Conservation (phyloP, 2,888 invertebrate species). For the Drosophila sordidapex region DNA sequence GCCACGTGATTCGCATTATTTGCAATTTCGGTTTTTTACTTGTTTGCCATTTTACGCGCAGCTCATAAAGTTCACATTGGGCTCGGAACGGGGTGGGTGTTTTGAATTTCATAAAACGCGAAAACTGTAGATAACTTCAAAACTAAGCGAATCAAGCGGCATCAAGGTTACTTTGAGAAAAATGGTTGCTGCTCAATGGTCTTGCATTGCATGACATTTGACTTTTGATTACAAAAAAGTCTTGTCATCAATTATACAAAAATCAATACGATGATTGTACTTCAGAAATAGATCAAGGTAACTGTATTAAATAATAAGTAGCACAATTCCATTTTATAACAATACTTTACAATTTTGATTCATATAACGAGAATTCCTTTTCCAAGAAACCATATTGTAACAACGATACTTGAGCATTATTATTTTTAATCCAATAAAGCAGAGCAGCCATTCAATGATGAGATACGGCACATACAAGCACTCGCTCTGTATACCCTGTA, state of each 20-base stretch:
- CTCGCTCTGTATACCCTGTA: conserved; percentile 10
- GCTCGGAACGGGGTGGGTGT: not conserved
- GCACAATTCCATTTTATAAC: conserved; percentile 5
- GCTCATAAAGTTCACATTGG: conserved; percentile 45
- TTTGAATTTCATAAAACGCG: not conserved
- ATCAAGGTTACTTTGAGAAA: not conserved
- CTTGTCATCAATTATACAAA: not conserved
- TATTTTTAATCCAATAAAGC: conserved; percentile 31
- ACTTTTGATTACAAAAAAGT: not conserved
- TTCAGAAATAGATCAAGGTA: not conserved
- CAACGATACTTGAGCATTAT: conserved; percentile 13
- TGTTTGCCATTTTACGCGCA: conserved; percentile 50
- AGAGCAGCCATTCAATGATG: conserved; percentile 45
- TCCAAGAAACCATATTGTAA: not conserved
- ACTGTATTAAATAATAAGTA: not conserved
- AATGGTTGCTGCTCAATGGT: not conserved
- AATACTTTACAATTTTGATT: conserved; percentile 4
- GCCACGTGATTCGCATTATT: conserved; percentile 80
- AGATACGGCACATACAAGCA: conserved; percentile 51
- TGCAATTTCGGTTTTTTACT: conserved; percentile 69
- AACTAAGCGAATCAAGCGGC: conserved; percentile 10
- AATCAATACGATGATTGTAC: not conserved
- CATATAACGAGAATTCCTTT: not conserved
- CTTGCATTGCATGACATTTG: not conserved
- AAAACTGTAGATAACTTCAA: conserved; percentile 1